Conservation (phyloP, 1,140 invertebrate species). For the Oryctes rhinoceros region DNA sequence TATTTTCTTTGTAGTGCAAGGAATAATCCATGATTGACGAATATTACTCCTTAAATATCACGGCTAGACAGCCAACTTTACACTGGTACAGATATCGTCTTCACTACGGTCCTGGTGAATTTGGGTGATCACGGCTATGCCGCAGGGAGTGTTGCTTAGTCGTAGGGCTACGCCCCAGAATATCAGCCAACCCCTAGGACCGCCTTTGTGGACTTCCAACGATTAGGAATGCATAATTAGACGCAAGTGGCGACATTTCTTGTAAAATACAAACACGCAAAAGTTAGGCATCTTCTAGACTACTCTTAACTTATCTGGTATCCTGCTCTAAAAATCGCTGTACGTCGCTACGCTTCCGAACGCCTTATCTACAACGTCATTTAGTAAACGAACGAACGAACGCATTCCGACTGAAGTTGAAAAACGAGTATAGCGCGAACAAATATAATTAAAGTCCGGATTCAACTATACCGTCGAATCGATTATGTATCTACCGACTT, state of each 20-base stretch:
- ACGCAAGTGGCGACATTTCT: slow-evolving; percentile 40
- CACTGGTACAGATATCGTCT: background rate
- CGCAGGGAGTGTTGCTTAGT: slow-evolving; percentile 51
- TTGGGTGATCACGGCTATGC: background rate
- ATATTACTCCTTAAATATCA: background rate
- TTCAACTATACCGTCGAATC: too few relatives aligned
- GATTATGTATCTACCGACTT: too few relatives aligned
- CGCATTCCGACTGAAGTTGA: too few relatives aligned
- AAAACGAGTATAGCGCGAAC: too few relatives aligned
- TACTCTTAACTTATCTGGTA: background rate
- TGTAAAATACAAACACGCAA: background rate
- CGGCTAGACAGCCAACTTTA: background rate
- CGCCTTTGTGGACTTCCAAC: slow-evolving; percentile 55
- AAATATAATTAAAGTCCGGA: too few relatives aligned
- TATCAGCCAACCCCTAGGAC: slow-evolving; percentile 58
- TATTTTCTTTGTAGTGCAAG: too few relatives aligned
- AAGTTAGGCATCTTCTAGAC: background rate
- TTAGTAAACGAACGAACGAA: too few relatives aligned
- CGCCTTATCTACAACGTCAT: background rate
- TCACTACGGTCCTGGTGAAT: background rate
- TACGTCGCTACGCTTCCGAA: slow-evolving; percentile 11
- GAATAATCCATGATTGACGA: background rate
- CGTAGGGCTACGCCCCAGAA: slow-evolving; percentile 53
- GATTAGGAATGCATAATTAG: slow-evolving; percentile 47
- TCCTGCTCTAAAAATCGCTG: slow-evolving; percentile 12